Conservation (phyloP, 2,797 vertebrate species). For the Bradypodion pumilum region DNA sequence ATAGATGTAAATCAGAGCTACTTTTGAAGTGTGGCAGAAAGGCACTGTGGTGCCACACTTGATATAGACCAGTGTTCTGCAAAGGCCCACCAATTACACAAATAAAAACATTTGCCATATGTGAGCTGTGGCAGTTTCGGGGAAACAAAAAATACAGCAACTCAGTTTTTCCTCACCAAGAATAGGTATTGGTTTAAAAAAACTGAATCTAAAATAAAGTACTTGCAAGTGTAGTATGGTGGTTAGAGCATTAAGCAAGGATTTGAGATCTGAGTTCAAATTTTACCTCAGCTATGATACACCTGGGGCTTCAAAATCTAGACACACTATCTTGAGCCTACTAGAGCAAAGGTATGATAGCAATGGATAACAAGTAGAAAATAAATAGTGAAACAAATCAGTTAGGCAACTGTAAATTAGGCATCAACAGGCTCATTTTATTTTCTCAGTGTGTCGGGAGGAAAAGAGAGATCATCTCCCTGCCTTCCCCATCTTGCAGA, state of each 20-base stretch:
- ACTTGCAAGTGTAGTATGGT: neutral
- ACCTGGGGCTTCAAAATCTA: neutral
- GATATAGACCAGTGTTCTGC: neutral
- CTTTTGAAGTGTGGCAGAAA: constrained; percentile 8
- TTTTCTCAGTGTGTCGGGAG: neutral
- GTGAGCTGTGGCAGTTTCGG: neutral
- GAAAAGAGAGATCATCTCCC: no score
- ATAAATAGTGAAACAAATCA: no score
- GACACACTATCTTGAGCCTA: no score
- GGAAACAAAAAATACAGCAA: neutral
- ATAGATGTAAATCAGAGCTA: constrained; percentile 6
- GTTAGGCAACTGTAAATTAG: neutral
- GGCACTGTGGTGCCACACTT: neutral
- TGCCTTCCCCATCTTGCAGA: no score
- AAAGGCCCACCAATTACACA: neutral
- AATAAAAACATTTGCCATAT: neutral
- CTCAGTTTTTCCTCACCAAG: neutral
- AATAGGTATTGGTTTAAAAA: no score
- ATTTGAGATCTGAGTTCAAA: neutral
- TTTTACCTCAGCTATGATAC: neutral
- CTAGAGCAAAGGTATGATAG: no score
- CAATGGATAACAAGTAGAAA: no score
- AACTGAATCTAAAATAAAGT: neutral
- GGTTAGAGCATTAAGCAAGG: neutral
- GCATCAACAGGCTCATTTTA: neutral